Evolutionary conservation across 2,888 invertebrate genomes (phyloP).

Genomic region (Griposia aprilina): DNA sequence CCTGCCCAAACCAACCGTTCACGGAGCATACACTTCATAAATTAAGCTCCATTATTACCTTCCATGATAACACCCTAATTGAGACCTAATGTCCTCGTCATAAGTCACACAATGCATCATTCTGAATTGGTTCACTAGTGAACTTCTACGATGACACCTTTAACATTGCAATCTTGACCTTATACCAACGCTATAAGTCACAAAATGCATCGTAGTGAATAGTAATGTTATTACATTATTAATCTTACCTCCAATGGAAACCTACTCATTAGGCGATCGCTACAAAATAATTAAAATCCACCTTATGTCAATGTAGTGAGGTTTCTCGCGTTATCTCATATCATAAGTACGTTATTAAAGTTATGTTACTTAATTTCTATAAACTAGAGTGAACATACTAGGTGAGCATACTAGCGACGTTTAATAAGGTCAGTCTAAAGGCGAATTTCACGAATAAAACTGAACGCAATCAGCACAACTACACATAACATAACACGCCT

Average conservation of each 20-base stretch:
- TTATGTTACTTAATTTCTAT: constrained; percentile 33
- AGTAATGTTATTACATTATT: constrained; percentile 1
- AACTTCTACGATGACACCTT: neutral
- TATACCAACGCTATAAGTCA: neutral
- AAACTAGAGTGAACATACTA: constrained; percentile 13
- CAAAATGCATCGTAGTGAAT: constrained; percentile 20
- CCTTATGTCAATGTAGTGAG: constrained; percentile 59
- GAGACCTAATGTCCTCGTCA: constrained; percentile 25
- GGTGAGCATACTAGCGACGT: constrained; percentile 17
- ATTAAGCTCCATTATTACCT: constrained; percentile 19
- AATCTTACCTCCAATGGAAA: constrained; percentile 28
- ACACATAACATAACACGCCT: no score
- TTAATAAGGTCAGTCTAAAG: no score
- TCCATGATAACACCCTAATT: constrained; percentile 18
- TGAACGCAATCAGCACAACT: neutral
- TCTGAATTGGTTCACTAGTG: neutral
- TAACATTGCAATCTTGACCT: constrained; percentile 2
- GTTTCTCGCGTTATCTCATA: constrained; percentile 57
- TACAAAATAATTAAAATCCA: constrained; percentile 55
- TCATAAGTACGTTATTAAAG: constrained; percentile 64
- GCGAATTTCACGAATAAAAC: no score
- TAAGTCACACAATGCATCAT: constrained; percentile 30
- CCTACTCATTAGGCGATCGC: constrained; percentile 32
- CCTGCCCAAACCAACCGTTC: neutral
- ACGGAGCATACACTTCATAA: constrained; percentile 15